Percentiles rank a stretch among this genome's conserved stretches.
phyloP scores from a whole-genome alignment of 2,113 vertebrate species.

The Ptyas mucosa region DNA sequence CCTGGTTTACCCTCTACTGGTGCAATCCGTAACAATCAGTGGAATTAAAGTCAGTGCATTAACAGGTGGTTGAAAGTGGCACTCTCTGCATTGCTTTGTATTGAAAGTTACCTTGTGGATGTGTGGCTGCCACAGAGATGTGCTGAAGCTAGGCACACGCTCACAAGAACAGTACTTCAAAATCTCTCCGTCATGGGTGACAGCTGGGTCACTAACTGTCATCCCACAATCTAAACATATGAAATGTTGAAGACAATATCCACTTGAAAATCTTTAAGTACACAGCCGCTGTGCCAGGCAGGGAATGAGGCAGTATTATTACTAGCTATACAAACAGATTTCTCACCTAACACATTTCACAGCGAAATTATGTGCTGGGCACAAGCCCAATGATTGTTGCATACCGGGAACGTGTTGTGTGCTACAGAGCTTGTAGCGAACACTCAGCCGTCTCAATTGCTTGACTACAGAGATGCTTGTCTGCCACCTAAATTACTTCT shows the following conservation, averaged over 20 bases:
- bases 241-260: background rate
- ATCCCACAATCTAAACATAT: background rate
- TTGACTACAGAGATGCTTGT: slow-evolving; percentile 4
- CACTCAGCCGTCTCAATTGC: background rate
- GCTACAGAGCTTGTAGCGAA: slow-evolving; percentile 14
- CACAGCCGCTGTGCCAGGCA: background rate
- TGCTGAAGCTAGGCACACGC: background rate
- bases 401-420: background rate
- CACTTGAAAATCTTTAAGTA: background rate
- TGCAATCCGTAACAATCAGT: background rate
- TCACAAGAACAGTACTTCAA: background rate
- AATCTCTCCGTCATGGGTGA: background rate
- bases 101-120: background rate
- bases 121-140: background rate
- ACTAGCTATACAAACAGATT: background rate
- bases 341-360: slow-evolving; percentile 14
- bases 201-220: background rate
- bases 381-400: slow-evolving; percentile 13
- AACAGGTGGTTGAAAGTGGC: background rate
- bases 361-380: slow-evolving; percentile 16
- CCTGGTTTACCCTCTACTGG: too few species aligned
- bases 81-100: fast-evolving
- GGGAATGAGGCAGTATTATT: background rate
- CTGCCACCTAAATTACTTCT: slow-evolving; percentile 26
- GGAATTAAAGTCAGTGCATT: background rate